phyloP scores from a whole-genome alignment of 2,888 invertebrate genomes.

The Aphidoletes aphidimyza region DNA sequence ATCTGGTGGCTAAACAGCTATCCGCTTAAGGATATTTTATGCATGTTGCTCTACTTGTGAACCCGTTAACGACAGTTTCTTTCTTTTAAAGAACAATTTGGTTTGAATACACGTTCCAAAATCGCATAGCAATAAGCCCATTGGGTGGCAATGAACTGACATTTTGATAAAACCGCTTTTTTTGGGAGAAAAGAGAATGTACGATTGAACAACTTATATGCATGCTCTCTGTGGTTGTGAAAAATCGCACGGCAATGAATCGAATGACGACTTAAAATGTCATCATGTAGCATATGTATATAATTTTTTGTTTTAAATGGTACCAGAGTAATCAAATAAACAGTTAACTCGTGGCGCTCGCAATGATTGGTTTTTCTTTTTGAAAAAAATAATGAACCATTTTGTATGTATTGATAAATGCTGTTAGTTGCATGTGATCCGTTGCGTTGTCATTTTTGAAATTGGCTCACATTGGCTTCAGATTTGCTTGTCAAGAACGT shows the following conservation, averaged over 20 bases:
- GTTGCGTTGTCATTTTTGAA: too few species aligned
- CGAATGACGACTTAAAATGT: background rate
- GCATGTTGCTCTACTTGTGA: background rate
- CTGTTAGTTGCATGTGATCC: too few species aligned
- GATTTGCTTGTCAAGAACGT: background rate
- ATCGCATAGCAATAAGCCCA: background rate
- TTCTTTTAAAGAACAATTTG: background rate
- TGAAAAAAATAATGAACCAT: background rate
- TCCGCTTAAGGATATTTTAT: background rate
- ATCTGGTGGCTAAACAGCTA: too few species aligned
- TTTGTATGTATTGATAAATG: background rate
- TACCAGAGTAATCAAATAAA: constrained; percentile 12
- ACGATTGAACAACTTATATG: constrained; percentile 4
- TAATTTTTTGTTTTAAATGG: background rate
- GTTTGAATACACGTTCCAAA: background rate
- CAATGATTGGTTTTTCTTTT: too few species aligned
- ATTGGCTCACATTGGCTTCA: background rate
- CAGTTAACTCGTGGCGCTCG: constrained; percentile 1
- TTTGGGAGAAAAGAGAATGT: constrained; percentile 29
- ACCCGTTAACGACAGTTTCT: background rate
- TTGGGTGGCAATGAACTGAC: constrained; percentile 21
- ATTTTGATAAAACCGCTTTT: constrained; percentile 33
- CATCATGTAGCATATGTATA: background rate
- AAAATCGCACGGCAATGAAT: background rate
- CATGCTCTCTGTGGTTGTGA: background rate